Conservation (phyloP, 2,797 vertebrate genomes). For the Lepilemur septentrionalis region DNA sequence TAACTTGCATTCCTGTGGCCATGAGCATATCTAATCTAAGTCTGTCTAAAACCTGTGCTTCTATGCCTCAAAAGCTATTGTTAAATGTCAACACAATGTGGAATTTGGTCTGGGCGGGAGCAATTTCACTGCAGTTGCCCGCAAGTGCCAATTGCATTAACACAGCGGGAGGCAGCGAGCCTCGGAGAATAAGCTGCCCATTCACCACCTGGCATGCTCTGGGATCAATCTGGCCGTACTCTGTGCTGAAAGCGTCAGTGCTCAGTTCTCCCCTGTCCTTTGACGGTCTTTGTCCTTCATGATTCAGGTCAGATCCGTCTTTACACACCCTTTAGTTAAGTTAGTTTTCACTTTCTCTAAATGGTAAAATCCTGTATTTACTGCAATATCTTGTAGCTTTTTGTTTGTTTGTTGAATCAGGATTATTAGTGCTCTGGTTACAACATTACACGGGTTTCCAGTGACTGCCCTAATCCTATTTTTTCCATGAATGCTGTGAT, state of each 20-base stretch:
- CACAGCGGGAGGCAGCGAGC: not conserved
- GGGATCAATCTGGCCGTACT: no score
- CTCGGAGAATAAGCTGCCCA: not conserved
- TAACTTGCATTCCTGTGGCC: not conserved
- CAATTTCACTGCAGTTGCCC: not conserved
- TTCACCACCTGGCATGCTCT: not conserved
- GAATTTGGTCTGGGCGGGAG: not conserved
- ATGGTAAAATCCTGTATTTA: not conserved
- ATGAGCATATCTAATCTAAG: not conserved
- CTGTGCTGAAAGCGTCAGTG: not conserved
- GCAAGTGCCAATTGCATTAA: not conserved
- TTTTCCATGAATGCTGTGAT: not conserved
- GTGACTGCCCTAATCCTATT: not conserved
- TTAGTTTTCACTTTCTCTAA: not conserved
- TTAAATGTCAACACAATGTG: not conserved
- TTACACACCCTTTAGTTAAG: not conserved
- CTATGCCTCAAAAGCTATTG: not conserved
- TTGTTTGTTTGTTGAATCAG: not conserved
- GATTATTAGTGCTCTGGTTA: not conserved
- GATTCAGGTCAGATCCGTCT: not conserved
- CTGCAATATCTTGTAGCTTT: not conserved
- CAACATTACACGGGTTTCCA: not conserved
- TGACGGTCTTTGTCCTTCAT: not conserved
- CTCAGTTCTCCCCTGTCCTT: not conserved
- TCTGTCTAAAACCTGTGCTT: not conserved